Percentiles rank a stretch among this genome's conserved stretches.
Conservation (phyloP, 2,113 vertebrate species). For the Pandion haliaetus region DNA sequence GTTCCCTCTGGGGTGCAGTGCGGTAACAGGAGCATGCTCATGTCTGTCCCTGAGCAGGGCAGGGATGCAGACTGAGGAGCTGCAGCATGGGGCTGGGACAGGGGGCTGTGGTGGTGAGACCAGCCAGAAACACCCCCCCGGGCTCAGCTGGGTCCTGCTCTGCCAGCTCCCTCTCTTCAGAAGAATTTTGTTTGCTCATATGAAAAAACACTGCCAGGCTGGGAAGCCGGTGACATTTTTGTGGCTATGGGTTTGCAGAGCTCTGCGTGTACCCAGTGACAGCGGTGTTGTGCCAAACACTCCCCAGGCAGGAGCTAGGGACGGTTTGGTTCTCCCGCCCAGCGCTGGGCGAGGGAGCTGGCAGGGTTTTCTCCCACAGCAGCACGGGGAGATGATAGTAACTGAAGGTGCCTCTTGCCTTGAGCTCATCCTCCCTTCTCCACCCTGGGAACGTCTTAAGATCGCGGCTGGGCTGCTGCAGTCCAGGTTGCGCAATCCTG, state of each 20-base stretch:
- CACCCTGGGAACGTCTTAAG: conserved; percentile 10
- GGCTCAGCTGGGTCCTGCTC: fast-evolving
- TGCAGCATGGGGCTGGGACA: neutral
- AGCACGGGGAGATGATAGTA: fast-evolving
- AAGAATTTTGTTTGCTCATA: neutral
- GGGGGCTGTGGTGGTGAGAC: fast-evolving
- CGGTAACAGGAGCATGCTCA: neutral
- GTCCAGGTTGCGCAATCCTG: neutral
- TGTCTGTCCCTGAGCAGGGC: fast-evolving
- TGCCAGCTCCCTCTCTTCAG: neutral
- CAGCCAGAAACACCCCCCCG: neutral
- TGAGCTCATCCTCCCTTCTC: neutral
- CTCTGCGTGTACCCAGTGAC: neutral
- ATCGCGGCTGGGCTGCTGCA: neutral
- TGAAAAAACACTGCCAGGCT: neutral
- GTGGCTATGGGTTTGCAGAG: neutral
- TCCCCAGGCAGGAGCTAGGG: neutral
- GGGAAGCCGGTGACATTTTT: fast-evolving
- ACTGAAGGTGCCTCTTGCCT: neutral
- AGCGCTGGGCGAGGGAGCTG: fast-evolving
- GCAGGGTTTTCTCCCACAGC: neutral
- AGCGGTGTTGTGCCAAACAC: fast-evolving
- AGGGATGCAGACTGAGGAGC: neutral
- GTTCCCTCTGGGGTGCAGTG: fast-evolving
- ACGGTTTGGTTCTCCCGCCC: neutral